Percentiles rank a stretch among this genome's conserved stretches.
Conservation (phyloP, 1,140 invertebrate species). For the Sycophaga agraensis region DNA sequence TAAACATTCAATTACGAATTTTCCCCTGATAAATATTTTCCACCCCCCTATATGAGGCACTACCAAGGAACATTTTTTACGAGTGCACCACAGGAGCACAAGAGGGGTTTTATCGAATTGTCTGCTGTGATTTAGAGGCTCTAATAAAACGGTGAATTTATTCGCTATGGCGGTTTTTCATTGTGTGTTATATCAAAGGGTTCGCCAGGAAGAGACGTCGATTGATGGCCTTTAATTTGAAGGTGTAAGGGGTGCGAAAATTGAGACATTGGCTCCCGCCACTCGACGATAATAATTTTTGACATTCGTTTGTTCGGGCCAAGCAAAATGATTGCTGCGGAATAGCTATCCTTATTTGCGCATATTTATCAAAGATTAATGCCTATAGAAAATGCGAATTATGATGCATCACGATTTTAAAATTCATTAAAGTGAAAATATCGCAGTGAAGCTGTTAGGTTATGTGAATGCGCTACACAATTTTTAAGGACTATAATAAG, state of each 20-base stretch:
- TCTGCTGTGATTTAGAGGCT: conserved; percentile 24
- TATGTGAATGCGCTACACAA: too few relatives aligned
- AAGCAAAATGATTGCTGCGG: too few relatives aligned
- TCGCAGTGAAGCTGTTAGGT: too few relatives aligned
- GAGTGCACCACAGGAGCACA: not conserved
- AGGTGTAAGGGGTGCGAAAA: conserved; percentile 11
- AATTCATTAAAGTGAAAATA: too few relatives aligned
- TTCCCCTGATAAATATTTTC: conserved; percentile 19
- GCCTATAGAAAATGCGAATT: too few relatives aligned
- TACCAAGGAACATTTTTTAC: not conserved
- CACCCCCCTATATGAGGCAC: not conserved
- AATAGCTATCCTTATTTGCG: too few relatives aligned
- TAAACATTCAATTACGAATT: conserved; percentile 26
- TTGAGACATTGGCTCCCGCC: conserved; percentile 6
- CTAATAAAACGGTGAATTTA: conserved; percentile 30
- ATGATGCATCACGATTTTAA: too few relatives aligned
- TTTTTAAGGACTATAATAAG: too few relatives aligned
- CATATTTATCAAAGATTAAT: too few relatives aligned
- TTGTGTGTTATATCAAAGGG: not conserved
- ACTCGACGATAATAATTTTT: not conserved
- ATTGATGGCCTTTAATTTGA: conserved; percentile 31
- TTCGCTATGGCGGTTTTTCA: not conserved
- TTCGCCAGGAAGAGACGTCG: not conserved
- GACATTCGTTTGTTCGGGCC: not conserved
- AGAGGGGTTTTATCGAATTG: conserved; percentile 17